Evolutionary conservation across 1,140 invertebrate genomes (phyloP), one percentile per base, ranked within the genome.

Genomic region (Arctopsyche grandis): DNA sequence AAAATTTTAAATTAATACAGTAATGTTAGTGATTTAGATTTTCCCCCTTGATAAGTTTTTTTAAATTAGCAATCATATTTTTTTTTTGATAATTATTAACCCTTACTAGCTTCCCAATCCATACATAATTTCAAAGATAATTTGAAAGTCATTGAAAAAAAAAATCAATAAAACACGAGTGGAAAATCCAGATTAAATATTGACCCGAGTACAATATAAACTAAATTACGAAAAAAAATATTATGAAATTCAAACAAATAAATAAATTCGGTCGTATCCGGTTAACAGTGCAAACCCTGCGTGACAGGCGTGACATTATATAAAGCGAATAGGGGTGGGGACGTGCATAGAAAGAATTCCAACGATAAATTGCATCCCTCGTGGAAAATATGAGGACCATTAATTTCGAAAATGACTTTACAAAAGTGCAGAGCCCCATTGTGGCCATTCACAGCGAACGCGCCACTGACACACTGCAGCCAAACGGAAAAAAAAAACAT

Each of bases 361-460:
- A 52, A 52, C 48, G 48, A 52, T 52, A 52, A 52, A 52, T 52
- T 52, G 48, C 48, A 52, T 52, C 63, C 19, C 63, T 26, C 10
- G 63, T 22, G 63, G 24, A 66, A 66, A 66, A 66, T 66, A 66
- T 66, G 63, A 24, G 63, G 63, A 19, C 63, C 63, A 66, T 66
- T 66, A 66, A 66, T 66, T 66, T 26, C 24, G 63, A 66, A 66
- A 66, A 66, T 66, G 63, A 66, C 63, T 66, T 22, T 19, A 24
- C 63, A 66, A 66, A 66, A 66, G 24, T 66, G 63, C 63, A 52
- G 12, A 52, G 48, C 48, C 48, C 48, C 48, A 66, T 66, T 66
- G 63, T 66, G 24, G 12, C 48, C 48, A 5, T 52, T 52, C 48
- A 52, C 48, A 16, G 48, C 10, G 22, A 66, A 24, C 24, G 63